Evolutionary conservation across 2,113 vertebrate species (phyloP).

Genomic region (Corythornis madagascariensis): DNA sequence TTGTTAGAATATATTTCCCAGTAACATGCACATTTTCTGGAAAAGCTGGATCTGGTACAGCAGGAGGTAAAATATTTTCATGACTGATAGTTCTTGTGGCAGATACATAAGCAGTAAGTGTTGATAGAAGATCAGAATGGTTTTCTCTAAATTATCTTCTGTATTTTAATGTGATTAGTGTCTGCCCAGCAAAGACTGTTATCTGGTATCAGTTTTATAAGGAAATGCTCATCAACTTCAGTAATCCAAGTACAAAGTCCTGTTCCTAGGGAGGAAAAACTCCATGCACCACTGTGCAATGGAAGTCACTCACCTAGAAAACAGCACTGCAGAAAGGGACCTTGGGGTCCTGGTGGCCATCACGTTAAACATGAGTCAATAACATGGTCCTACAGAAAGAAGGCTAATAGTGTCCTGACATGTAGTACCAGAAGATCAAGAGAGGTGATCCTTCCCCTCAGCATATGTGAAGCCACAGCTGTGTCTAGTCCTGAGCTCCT

Average conservation of each 20-base stretch:
- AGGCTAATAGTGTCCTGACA: background rate
- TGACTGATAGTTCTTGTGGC: background rate
- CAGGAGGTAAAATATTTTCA: background rate
- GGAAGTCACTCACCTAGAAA: background rate
- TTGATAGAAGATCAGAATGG: background rate
- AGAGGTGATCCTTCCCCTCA: background rate
- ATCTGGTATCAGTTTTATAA: background rate
- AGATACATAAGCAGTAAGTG: background rate
- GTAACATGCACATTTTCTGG: background rate
- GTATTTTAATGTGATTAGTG: background rate
- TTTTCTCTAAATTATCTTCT: background rate
- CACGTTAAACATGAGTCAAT: background rate
- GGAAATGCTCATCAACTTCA: background rate
- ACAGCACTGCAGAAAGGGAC: background rate
- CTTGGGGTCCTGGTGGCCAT: background rate
- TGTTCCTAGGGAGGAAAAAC: background rate
- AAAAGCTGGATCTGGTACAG: background rate
- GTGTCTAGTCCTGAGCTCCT: background rate
- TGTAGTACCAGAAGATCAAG: background rate
- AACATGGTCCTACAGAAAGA: background rate
- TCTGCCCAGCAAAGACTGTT: background rate
- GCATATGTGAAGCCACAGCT: background rate
- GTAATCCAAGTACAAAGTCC: background rate
- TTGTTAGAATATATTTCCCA: background rate
- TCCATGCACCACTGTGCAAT: background rate